Evolutionary conservation across 2,113 vertebrate species (phyloP).

Genomic region (Manacus vitellinus): DNA sequence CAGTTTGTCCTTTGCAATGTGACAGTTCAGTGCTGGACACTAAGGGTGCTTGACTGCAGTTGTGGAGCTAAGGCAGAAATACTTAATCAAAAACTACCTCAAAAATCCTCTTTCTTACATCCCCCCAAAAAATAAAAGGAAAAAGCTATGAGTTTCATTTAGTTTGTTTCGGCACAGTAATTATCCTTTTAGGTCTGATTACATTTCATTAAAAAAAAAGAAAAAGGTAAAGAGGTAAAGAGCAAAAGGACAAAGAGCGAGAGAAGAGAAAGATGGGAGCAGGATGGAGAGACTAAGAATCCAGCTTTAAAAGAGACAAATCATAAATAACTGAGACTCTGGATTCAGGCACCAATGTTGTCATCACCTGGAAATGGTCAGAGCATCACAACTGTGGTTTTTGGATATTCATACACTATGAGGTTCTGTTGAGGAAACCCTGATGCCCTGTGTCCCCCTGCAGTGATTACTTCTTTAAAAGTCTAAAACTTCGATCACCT

Average conservation of each 20-base stretch:
- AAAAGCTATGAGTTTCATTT: background rate
- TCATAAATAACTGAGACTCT: background rate
- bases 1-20: background rate
- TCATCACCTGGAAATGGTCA: background rate
- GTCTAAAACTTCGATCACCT: background rate
- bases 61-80: background rate
- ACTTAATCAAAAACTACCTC: background rate
- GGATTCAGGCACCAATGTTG: background rate
- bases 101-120: background rate
- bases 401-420: background rate
- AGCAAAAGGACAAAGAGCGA: background rate
- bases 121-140: fast-evolving
- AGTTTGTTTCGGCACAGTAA: background rate
- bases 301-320: background rate
- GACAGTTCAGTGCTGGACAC: background rate
- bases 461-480: background rate
- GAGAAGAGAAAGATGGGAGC: background rate
- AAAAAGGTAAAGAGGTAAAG: background rate
- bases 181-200: background rate
- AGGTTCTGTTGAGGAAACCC: background rate
- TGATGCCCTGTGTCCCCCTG: background rate
- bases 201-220: background rate
- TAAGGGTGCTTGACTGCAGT: background rate
- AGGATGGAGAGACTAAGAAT: background rate
- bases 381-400: background rate